Base-by-base conservation (phyloP, 2,888 invertebrate genomes). In the Agrochola lota region DNA sequence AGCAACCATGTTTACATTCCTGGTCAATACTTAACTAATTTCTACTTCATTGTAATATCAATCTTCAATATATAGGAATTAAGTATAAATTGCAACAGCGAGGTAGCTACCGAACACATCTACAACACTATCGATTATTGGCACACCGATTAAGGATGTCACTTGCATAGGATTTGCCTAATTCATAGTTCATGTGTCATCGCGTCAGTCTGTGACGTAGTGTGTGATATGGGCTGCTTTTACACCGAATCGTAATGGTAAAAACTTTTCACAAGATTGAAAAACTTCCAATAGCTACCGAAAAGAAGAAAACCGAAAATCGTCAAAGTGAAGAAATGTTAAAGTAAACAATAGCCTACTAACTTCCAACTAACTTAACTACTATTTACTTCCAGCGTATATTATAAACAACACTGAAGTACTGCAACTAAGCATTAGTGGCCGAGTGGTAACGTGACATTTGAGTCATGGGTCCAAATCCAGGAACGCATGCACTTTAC, bases 111-210 rank as follows among this genome's bases (percentile, higher is more conserved):
- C 59, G 70, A 76, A 70, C 82, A 79, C n/a, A n/a, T n/a, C 80
- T 79, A 57, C 74, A 84, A n/a, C n/a, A n/a, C n/a, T 80, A 86
- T 88, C 79, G 87, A 86, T 88, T 87, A 87, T 87, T 74, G 85
- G 83, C 75, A 80, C 80, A 70, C 77, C 80, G 88, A 90, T 90
- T 87, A 87, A 77, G 85, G 85, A 85, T 86, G 89, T 90, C 88
- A 88, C 89, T 87, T 87, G 87, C 87, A 87, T 70, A 79, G 84
- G 89, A 90, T 90, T 88, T 87, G 90, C 81, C 85, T 88, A 90
- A 90, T 87, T 87, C 90, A 90, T 85, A 85, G 85, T 86, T 86
- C 90, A 89, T 87, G 87, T 88, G 87, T 90, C 83, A 85, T 69
- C 84, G 74, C 84, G 84, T 85, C 88, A 84, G 46, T 8, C 68